Percentiles rank a stretch among this genome's conserved stretches.
phyloP scores from a whole-genome alignment of 2,888 invertebrate genomes.

The Eupeodes latifasciatus region DNA sequence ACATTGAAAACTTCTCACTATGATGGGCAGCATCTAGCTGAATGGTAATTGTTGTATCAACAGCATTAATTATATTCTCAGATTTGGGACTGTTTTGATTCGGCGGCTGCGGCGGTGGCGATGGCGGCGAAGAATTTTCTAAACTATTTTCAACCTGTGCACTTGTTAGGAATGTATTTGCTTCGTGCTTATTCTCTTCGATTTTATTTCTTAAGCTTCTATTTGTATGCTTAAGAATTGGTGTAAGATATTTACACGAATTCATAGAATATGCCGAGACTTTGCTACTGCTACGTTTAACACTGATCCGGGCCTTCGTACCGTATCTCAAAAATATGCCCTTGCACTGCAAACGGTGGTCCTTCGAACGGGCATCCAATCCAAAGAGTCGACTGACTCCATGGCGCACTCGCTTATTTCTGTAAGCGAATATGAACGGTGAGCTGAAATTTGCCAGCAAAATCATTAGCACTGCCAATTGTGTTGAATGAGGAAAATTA shows the following conservation, averaged over 20 bases:
- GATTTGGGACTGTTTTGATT: constrained; percentile 44
- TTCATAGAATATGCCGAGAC: constrained; percentile 83
- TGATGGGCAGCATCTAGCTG: constrained; percentile 50
- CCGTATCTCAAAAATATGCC: constrained; percentile 78
- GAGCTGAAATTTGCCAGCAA: constrained; percentile 83
- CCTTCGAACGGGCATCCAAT: constrained; percentile 80
- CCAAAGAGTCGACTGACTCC: constrained; percentile 83
- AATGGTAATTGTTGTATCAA: constrained; percentile 74
- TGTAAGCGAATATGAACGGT: constrained; percentile 84
- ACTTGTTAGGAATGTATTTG: constrained; percentile 64
- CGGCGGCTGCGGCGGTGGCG: constrained; percentile 30
- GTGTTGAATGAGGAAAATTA: constrained; percentile 81
- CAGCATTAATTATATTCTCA: constrained; percentile 49
- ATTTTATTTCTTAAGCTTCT: constrained; percentile 52
- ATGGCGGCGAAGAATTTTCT: not conserved
- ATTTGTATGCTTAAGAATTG: constrained; percentile 75
- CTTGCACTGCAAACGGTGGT: constrained; percentile 80
- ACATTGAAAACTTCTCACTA: constrained; percentile 78
- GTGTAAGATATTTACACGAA: constrained; percentile 82
- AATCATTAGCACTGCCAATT: constrained; percentile 83
- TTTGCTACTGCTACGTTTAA: constrained; percentile 83
- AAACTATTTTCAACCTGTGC: constrained; percentile 13
- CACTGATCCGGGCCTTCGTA: constrained; percentile 78
- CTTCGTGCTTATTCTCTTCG: constrained; percentile 34
- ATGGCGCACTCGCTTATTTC: constrained; percentile 84